Evolutionary conservation across 1,140 invertebrate genomes (phyloP).

Genomic region (Linepithema humile): DNA sequence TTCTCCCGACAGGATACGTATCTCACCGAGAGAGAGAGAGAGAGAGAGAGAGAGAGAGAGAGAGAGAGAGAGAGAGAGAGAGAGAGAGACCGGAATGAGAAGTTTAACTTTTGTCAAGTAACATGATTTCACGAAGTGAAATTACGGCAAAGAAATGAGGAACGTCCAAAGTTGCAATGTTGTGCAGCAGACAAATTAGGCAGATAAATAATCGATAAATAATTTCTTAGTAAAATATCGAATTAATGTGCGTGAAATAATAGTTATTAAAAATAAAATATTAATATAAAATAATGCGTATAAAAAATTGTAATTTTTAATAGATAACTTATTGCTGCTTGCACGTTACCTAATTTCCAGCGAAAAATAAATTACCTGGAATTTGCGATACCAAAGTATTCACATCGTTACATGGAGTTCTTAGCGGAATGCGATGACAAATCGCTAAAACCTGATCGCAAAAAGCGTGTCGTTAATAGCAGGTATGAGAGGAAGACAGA

Average conservation of each 20-base stretch:
- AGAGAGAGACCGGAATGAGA: background rate
- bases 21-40: slow-evolving; percentile 29
- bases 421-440: slow-evolving; percentile 31
- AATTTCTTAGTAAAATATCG: too few relatives aligned
- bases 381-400: slow-evolving; percentile 10
- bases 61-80: too few relatives aligned
- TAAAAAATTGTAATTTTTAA: background rate
- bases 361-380: background rate
- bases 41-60: too few relatives aligned
- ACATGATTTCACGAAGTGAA: background rate
- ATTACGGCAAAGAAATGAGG: background rate
- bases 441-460: slow-evolving; percentile 42
- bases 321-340: background rate
- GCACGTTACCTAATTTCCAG: background rate
- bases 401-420: background rate
- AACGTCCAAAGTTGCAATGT: background rate
- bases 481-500: slow-evolving; percentile 18
- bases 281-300: too few relatives aligned
- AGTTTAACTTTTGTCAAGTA: slow-evolving; percentile 32
- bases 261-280: too few relatives aligned
- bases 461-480: slow-evolving; percentile 41
- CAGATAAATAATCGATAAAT: too few relatives aligned
- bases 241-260: too few relatives aligned
- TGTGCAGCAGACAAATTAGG: background rate
- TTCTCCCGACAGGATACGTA: slow-evolving; percentile 33